Evolutionary conservation across 2,797 vertebrate genomes (phyloP), one percentile per base, ranked within the genome.

Genomic region (Leptoclinus maculatus): DNA sequence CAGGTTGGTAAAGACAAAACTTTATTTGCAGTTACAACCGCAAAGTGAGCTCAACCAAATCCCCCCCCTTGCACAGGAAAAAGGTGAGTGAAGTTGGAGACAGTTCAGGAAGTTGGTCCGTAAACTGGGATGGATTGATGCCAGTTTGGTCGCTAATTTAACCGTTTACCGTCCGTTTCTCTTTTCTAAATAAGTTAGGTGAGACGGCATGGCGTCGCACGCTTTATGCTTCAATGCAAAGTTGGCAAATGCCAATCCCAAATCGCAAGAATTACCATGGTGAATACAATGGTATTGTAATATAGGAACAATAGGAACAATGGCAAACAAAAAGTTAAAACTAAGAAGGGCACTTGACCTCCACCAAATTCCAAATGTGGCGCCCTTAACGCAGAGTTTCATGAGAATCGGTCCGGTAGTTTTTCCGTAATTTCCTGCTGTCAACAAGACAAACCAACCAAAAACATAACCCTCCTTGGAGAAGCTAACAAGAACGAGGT

Each of bases 21-120:
- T 21, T 73, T 47, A 58, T 78, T n/a, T 79, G 17, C 21, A 51
- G 34, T n/a, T 43, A 29, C 65, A 68, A 54, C 16, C 3, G 57
- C 12, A 69, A 69, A 32, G 36, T 36, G 43, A 51, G 38, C 2
- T 10, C 8, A 49, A 11, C 34, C 12, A 47, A 36, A 36, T 11
- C 56, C 17, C 56, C 17, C 56, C 75, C 0, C 36, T 38, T 23
- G 45, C 34, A 59, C 2, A 51, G 12, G 53, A 69, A 17, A 17
- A 5, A 12, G 6, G 47, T 13, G 0, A 45, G n/a, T 5, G 2
- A 25, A 45, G 36, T 8, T 6, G 39, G 25, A 27, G 14, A 25
- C 53, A n/a, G 38, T 17, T 7, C 34, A 63, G 23, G 54, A 57
- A 62, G 39, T 36, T 19, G 7, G 47, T 58, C 41, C 17, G 36